Base-by-base conservation (phyloP, 2,113 vertebrate species). In the Nesoenas mayeri region DNA sequence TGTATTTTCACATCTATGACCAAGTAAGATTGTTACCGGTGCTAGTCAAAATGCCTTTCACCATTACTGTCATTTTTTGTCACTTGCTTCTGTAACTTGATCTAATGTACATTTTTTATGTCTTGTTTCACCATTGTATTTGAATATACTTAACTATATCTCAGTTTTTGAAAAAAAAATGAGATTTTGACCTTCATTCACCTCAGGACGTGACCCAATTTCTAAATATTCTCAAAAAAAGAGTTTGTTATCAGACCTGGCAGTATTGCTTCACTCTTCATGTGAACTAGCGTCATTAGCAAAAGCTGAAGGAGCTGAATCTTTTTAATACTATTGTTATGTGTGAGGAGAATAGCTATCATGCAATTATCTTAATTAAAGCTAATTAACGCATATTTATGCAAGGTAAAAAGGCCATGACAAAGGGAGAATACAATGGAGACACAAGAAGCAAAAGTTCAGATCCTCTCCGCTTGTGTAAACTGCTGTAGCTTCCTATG, bases 321-420 rank as follows among this genome's bases (percentile, higher is more conserved):
- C 53, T 85, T 91, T 75, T 67, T 75, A 85, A 86, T 62, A 48
- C 22, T 12, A 29, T 12, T 78, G 40, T 47, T 47, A 47, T 47
- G 44, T 84, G 85, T 86, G 95, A 95, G 57, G 13, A 51, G 95
- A 91, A 96, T 86, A 90, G 36, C 72, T 84, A 88, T 31, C 22
- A 74, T 80, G 69, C 32, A 50, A 72, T 90, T 80, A 91, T 48
- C 66, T 81, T 96, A 91, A 88, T 96, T 94, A 91, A 81, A 93
- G 57, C 67, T 93, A 86, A 96, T 95, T 95, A 92, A 72, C 72
- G 53, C 57, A 21, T 73, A 93, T 81, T 94, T 94, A 94, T 96
- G 92, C 79, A 80, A 91, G 90, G 83, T 95, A 93, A 92, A 94
- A 96, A 95, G 90, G 88, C 77, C 77, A 44, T 32, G 85, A 84